Evolutionary conservation across 1,140 invertebrate genomes (phyloP).

Genomic region (Colletes gigas): DNA sequence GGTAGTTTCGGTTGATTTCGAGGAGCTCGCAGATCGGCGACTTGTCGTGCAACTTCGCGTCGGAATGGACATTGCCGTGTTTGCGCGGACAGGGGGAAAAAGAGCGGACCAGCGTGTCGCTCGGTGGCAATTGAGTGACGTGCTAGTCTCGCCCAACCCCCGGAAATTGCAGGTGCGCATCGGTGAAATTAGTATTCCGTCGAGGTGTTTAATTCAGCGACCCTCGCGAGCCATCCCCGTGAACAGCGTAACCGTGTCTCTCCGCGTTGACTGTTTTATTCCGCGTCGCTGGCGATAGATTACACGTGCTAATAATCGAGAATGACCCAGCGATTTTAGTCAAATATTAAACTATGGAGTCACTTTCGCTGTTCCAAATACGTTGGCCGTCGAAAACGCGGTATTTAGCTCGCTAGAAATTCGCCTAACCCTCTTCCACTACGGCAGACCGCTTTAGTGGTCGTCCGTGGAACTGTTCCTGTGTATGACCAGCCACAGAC

Average conservation of each 20-base stretch:
- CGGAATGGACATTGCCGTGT: background rate
- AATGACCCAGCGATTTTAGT: too few relatives aligned
- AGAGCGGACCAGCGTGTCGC: background rate
- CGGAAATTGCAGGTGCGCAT: constrained; percentile 47
- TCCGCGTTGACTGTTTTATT: background rate
- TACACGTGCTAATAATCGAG: too few relatives aligned
- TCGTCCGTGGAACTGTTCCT: too few relatives aligned
- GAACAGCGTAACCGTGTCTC: constrained; percentile 5
- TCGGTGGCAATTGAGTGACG: background rate
- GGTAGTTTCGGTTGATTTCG: background rate
- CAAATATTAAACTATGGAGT: too few relatives aligned
- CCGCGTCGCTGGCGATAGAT: background rate
- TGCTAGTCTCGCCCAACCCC: background rate
- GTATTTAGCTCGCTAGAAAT: too few relatives aligned
- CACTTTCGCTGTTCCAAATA: too few relatives aligned
- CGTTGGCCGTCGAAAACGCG: too few relatives aligned
- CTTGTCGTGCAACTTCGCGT: background rate
- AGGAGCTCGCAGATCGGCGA: too few relatives aligned
- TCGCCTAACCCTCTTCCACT: too few relatives aligned
- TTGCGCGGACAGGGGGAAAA: background rate
- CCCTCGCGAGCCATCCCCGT: background rate
- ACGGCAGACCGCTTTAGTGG: too few relatives aligned
- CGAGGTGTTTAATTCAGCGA: constrained; percentile 49
- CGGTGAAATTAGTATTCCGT: constrained; percentile 63
- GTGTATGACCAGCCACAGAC: too few relatives aligned